phyloP scores from a whole-genome alignment of 2,113 vertebrate species.

The Dendropsophus ebraccatus region DNA sequence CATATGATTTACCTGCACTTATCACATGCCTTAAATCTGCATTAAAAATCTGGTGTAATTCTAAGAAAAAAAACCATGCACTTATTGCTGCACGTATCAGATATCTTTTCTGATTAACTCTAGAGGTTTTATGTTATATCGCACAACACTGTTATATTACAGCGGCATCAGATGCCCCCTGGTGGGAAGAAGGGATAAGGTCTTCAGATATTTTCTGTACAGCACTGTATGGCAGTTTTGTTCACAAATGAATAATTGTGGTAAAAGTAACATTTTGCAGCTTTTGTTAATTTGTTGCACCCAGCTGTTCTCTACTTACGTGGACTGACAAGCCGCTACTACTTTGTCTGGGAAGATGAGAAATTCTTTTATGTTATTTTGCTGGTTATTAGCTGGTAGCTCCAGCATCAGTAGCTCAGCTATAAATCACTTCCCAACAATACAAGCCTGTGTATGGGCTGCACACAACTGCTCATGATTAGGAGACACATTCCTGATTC shows the following conservation, averaged over 20 bases:
- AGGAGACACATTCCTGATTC: conserved; percentile 60
- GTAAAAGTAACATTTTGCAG: not conserved
- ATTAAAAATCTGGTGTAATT: too few relatives aligned
- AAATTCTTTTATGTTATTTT: conserved; percentile 13
- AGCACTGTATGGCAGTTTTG: not conserved
- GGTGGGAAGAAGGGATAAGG: not conserved
- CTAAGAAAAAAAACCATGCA: too few relatives aligned
- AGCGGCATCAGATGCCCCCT: not conserved
- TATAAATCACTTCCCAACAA: conserved; percentile 1
- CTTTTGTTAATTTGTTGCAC: not conserved
- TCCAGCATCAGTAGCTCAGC: conserved; percentile 1
- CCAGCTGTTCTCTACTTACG: conserved; percentile 11
- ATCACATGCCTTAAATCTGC: too few relatives aligned
- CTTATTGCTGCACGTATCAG: too few relatives aligned
- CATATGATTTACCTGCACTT: too few relatives aligned
- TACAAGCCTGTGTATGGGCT: too few relatives aligned
- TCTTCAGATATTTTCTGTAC: not conserved
- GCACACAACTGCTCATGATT: conserved; percentile 63
- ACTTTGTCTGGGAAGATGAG: not conserved
- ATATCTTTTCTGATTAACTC: too few relatives aligned
- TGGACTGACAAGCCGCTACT: not conserved
- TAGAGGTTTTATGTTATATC: too few relatives aligned
- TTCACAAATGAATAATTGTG: not conserved
- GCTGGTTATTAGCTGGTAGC: conserved; percentile 22
- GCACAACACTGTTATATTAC: too few relatives aligned